These are phyloP conservation scores for Naja naja DNA, from an alignment of 2,113 vertebrate species.

Conservation along the genomic window DNA sequence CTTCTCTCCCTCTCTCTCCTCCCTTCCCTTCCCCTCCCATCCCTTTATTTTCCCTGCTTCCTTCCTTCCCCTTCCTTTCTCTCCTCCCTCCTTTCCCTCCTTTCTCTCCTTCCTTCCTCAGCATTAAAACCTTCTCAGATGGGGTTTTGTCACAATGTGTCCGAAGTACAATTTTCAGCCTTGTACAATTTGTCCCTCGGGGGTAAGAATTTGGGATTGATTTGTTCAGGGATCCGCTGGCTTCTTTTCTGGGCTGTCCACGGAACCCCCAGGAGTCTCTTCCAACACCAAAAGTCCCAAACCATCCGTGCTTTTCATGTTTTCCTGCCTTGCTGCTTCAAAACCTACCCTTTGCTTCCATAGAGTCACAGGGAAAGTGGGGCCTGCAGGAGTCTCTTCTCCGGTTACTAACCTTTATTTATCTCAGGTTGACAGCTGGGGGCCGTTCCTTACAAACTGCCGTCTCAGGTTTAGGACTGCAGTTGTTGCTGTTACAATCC, in stretches of 20 bases:
- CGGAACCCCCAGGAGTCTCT: background rate
- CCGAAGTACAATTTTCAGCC: background rate
- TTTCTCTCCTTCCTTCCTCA: background rate
- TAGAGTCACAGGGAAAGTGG: background rate
- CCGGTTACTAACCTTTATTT: slow-evolving; percentile 20
- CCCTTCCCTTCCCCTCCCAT: too few species aligned
- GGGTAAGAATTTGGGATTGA: background rate
- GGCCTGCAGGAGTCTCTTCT: background rate
- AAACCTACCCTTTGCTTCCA: background rate
- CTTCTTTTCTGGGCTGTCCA: background rate
- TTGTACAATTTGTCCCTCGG: background rate
- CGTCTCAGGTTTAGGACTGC: background rate
- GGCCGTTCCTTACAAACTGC: background rate
- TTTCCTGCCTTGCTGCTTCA: background rate
- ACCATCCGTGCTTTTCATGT: background rate
- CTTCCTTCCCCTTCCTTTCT: background rate
- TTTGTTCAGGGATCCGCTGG: background rate
- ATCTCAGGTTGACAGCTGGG: background rate
- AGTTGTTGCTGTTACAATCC: background rate
- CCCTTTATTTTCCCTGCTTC: too few species aligned
- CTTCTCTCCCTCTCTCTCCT: too few species aligned
- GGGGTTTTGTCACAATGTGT: background rate
- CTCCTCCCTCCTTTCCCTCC: too few species aligned
- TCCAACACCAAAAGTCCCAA: background rate
- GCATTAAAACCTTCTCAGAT: background rate